Percentiles rank a stretch among this genome's conserved stretches.
Evolutionary conservation across 2,113 vertebrate genomes (phyloP).

Genomic region (Cephalophus harveyi): DNA sequence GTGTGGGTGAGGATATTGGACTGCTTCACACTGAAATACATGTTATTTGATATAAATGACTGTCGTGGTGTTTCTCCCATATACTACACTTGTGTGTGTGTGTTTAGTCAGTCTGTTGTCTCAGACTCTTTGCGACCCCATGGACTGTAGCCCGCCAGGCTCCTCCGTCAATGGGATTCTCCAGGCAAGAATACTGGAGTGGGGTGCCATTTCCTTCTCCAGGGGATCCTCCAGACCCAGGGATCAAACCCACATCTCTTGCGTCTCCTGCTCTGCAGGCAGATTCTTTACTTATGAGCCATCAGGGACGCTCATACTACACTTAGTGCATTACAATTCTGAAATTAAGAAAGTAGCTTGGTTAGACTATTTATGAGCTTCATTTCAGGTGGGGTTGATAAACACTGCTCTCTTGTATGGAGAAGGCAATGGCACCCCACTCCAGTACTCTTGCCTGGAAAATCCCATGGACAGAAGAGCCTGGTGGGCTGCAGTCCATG

Average conservation of each 20-base stretch:
- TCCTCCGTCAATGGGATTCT: not conserved
- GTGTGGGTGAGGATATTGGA: not conserved
- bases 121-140: not conserved
- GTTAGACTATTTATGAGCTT: not conserved
- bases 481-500: too few species aligned
- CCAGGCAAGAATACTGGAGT: not conserved
- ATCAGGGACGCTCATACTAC: not conserved
- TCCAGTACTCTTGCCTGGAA: too few species aligned
- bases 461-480: too few species aligned
- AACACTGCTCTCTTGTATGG: not conserved
- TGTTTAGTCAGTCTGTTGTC: not conserved
- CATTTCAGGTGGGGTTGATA: not conserved
- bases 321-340: not conserved
- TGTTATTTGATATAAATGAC: not conserved
- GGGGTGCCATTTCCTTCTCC: not conserved
- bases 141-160: not conserved
- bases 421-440: too few species aligned
- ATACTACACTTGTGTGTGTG: not conserved
- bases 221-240: not conserved
- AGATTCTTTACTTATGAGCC: not conserved
- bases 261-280: not conserved
- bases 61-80: not conserved
- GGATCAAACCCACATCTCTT: not conserved
- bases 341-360: not conserved
- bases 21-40: not conserved